Conservation (phyloP, 1,140 invertebrate genomes). For the Lordiphosa mommai region DNA sequence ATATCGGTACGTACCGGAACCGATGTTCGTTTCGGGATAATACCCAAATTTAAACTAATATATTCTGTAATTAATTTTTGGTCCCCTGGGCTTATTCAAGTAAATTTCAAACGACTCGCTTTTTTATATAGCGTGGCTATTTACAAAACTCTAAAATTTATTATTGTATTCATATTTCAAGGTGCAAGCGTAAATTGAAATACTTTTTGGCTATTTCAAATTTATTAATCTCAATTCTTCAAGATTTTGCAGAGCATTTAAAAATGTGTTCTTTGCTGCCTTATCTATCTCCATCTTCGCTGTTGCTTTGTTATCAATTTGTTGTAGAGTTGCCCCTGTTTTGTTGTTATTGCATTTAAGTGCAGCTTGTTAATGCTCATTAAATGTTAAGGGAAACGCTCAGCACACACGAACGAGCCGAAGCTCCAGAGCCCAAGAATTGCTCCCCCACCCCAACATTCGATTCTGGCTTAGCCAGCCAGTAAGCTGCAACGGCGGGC, state of each 20-base stretch:
- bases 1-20: no score
- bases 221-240: no score
- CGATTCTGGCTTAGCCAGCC: conserved; percentile 51
- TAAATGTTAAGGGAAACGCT: conserved; percentile 69
- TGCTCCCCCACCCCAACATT: conserved; percentile 20
- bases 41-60: no score
- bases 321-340: conserved; percentile 12
- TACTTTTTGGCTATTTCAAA: not conserved
- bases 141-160: no score
- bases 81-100: no score
- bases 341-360: conserved; percentile 71
- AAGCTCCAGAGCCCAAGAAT: not conserved
- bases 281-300: not conserved
- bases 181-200: no score
- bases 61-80: no score
- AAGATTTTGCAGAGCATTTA: conserved; percentile 20
- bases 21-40: no score
- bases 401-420: not conserved
- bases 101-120: no score
- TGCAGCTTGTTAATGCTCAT: conserved; percentile 78
- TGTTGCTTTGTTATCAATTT: conserved; percentile 56
- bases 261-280: not conserved
- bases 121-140: no score
- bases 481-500: conserved; percentile 57
- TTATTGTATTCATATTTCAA: no score